phyloP scores from a whole-genome alignment of 2,888 invertebrate genomes.

The Rhaphigaster nebulosa region DNA sequence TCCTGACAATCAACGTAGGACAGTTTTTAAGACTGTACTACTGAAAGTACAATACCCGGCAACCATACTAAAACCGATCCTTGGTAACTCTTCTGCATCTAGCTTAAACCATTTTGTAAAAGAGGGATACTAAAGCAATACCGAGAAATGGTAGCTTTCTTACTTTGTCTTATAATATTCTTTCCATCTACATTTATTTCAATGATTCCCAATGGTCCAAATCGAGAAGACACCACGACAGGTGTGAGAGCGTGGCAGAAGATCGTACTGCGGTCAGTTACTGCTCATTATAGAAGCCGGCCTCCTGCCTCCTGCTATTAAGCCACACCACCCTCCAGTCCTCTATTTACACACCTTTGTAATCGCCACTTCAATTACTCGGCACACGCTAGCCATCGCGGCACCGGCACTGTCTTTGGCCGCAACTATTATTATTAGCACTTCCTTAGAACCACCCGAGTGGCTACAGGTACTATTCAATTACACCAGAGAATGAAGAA shows the following conservation, averaged over 20 bases:
- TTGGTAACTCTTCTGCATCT: no score
- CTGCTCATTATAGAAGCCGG: not conserved
- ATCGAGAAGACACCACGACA: not conserved
- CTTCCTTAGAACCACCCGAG: not conserved
- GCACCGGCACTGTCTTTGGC: not conserved
- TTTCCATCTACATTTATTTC: no score
- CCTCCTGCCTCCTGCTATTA: not conserved
- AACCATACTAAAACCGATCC: no score
- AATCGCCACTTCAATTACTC: not conserved
- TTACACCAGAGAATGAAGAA: not conserved
- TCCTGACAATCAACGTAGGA: no score
- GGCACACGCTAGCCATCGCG: conserved; percentile 15
- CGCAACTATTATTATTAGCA: not conserved
- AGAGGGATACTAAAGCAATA: no score
- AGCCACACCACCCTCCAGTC: not conserved
- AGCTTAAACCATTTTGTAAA: no score
- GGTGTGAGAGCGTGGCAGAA: not conserved
- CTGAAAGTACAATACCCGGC: no score
- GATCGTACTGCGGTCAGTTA: not conserved
- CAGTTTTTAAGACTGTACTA: no score
- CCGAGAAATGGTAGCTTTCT: no score
- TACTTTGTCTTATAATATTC: no score
- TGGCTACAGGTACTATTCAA: not conserved
- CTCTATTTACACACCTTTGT: conserved; percentile 3
- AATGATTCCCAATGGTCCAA: not conserved